phyloP scores from a whole-genome alignment of 2,113 vertebrate species.

The Vulpes lagopus region DNA sequence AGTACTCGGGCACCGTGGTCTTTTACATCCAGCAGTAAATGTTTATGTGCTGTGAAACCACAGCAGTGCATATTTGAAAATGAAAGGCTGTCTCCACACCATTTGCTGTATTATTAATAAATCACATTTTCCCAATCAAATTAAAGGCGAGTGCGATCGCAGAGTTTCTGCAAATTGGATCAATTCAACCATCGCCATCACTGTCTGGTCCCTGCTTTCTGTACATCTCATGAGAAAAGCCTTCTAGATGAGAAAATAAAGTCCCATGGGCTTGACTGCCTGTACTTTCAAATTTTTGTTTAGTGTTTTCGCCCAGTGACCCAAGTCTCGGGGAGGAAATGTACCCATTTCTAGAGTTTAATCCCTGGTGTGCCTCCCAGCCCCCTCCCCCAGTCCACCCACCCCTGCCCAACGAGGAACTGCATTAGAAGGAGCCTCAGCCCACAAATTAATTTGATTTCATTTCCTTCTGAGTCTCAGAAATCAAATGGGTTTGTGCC shows the following conservation, averaged over 20 bases:
- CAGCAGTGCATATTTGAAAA: constrained; percentile 10
- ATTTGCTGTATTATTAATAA: constrained; percentile 55
- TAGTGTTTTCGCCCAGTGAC: not conserved
- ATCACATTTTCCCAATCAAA: constrained; percentile 32
- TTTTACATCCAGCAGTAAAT: not conserved
- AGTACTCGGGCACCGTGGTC: not conserved
- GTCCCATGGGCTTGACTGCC: not conserved
- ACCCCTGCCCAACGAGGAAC: not conserved
- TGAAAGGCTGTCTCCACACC: constrained; percentile 56
- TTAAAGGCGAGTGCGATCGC: constrained; percentile 8
- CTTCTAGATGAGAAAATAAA: not conserved
- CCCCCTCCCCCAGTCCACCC: not conserved
- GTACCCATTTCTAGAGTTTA: not conserved
- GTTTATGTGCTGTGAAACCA: constrained; percentile 69
- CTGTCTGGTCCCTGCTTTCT: not conserved
- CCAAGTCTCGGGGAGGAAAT: not conserved
- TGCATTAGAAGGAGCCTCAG: constrained; percentile 6
- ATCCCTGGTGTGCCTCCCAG: rapidly evolving
- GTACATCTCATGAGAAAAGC: not conserved
- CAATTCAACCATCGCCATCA: not conserved
- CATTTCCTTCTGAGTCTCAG: constrained; percentile 70
- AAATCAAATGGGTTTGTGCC: constrained; percentile 68
- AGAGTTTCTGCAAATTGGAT: not conserved
- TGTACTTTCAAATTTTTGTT: not conserved
- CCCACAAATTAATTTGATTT: constrained; percentile 70